Percentiles rank a stretch among this genome's conserved stretches.
Evolutionary conservation across 1,140 invertebrate genomes (phyloP).

Genomic region (Camponotus vicinus): DNA sequence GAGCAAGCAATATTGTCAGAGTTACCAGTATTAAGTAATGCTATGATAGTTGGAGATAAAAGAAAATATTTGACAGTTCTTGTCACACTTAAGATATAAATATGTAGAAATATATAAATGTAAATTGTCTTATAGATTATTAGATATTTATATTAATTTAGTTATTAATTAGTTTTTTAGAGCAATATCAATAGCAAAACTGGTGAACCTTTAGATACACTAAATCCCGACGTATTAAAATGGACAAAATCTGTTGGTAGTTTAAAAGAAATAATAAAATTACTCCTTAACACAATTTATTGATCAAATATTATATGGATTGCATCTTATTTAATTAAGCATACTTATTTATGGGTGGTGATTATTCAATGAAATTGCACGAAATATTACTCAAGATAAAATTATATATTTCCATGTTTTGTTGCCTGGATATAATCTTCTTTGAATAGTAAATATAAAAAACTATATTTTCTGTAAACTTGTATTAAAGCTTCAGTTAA

Average conservation of each 20-base stretch:
- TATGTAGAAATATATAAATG: neutral
- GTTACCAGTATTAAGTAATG: slow-evolving; percentile 93
- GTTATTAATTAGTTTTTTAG: too few relatives aligned
- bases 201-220: too few relatives aligned
- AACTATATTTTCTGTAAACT: slow-evolving; percentile 19
- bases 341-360: too few relatives aligned
- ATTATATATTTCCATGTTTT: neutral
- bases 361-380: too few relatives aligned
- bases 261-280: neutral
- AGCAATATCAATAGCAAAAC: too few relatives aligned
- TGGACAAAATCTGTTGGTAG: too few relatives aligned
- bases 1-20: slow-evolving; percentile 93
- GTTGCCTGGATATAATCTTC: neutral
- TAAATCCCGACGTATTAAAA: too few relatives aligned
- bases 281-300: neutral
- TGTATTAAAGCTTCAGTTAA: neutral
- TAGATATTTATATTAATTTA: neutral
- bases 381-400: neutral
- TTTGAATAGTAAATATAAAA: slow-evolving; percentile 1
- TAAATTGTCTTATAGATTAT: neutral
- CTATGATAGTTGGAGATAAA: slow-evolving; percentile 94
- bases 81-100: slow-evolving; percentile 92
- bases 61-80: slow-evolving; percentile 94
- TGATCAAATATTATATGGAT: slow-evolving; percentile 20
- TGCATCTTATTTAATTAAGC: neutral